A percentile compares a stretch with the other conserved stretches of the same genome.
Conservation (phyloP, 2,797 vertebrate species). For the Stomatorhinus walkeri region DNA sequence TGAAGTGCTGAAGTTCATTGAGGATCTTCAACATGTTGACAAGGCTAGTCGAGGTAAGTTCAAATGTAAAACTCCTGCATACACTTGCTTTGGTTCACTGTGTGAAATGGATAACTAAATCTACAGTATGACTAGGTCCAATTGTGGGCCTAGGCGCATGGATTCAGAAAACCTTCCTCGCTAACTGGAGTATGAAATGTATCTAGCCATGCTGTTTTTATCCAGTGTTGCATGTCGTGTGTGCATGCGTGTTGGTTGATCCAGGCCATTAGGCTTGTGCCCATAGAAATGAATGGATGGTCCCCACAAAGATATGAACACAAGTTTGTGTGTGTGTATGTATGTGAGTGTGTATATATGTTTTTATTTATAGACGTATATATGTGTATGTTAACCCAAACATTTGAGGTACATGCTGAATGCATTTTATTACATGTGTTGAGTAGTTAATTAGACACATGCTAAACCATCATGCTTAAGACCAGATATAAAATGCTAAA, state of each 20-base stretch:
- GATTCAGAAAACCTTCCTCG: background rate
- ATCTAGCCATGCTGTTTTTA: background rate
- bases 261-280: background rate
- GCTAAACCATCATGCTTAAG: background rate
- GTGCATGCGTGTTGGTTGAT: background rate
- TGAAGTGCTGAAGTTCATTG: slow-evolving; percentile 74
- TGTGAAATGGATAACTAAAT: background rate
- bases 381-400: background rate
- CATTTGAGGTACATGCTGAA: background rate
- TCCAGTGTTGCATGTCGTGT: background rate
- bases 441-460: background rate
- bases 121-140: background rate
- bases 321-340: background rate
- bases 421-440: background rate
- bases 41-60: slow-evolving; percentile 87
- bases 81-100: background rate
- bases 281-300: background rate
- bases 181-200: background rate
- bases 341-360: too few species aligned
- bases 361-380: too few species aligned
- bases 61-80: background rate
- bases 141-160: background rate
- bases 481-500: background rate
- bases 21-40: slow-evolving; percentile 84
- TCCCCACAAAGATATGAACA: background rate